Percentiles rank a stretch among this genome's conserved stretches.
Evolutionary conservation across 2,113 vertebrate species (phyloP).

Genomic region (Xyliphius kryptos): DNA sequence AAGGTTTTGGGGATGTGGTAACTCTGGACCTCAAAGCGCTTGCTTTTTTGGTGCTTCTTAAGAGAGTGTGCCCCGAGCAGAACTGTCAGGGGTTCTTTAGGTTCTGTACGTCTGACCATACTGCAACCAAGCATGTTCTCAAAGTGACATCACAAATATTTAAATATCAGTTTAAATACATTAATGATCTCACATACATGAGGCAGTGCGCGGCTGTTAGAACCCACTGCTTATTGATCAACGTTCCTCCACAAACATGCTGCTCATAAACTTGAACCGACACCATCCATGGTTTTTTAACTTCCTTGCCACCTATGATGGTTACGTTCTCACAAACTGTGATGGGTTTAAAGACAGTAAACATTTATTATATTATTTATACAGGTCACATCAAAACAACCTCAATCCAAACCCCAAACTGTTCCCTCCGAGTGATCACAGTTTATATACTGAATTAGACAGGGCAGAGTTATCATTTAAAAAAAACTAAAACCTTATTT

Average conservation of each 20-base stretch:
- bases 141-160: not conserved
- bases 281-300: conserved; percentile 37
- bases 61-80: conserved; percentile 42
- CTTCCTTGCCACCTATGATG: conserved; percentile 36
- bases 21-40: conserved; percentile 12
- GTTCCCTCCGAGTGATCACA: too few relatives aligned
- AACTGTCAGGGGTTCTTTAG: not conserved
- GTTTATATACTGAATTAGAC: too few relatives aligned
- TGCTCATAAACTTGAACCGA: not conserved
- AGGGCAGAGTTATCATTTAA: too few relatives aligned
- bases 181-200: conserved; percentile 1
- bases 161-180: not conserved
- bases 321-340: conserved; percentile 19
- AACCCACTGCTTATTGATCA: conserved; percentile 40
- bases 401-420: conserved; percentile 3
- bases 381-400: not conserved
- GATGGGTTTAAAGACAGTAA: not conserved
- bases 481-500: too few relatives aligned
- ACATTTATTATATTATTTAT: not conserved
- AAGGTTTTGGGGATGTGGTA: conserved; percentile 9
- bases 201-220: conserved; percentile 33
- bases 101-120: not conserved
- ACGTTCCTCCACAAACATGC: conserved; percentile 36
- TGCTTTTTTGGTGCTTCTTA: conserved; percentile 23
- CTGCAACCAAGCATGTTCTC: conserved; percentile 2